phyloP scores from a whole-genome alignment of 2,888 invertebrate species.

The Eupithecia subfuscata region DNA sequence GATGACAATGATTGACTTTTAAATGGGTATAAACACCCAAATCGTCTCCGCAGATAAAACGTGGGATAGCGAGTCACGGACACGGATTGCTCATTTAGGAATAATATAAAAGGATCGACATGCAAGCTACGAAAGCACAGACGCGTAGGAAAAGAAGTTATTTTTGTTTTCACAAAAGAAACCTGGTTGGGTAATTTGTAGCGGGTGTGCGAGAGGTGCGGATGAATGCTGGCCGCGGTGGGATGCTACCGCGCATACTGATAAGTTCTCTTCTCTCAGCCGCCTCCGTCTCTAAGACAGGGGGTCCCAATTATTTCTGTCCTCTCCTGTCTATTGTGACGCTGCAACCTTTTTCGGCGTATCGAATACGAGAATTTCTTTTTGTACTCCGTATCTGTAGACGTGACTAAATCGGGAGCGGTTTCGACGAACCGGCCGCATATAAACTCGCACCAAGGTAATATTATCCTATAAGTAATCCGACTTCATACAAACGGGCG shows the following conservation, averaged over 20 bases:
- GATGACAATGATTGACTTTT: conserved; percentile 77
- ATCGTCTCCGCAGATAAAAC: conserved; percentile 54
- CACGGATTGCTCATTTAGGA: conserved; percentile 65
- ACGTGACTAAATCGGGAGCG: conserved; percentile 43
- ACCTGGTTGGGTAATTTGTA: conserved; percentile 72
- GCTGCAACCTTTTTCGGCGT: conserved; percentile 50
- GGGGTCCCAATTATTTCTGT: conserved; percentile 63
- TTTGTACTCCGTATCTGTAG: conserved; percentile 40
- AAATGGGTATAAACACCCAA: conserved; percentile 67
- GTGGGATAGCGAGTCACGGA: conserved; percentile 48
- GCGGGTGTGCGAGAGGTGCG: conserved; percentile 62
- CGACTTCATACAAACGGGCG: no score
- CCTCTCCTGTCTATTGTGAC: conserved; percentile 56
- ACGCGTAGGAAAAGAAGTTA: conserved; percentile 45
- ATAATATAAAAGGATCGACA: conserved; percentile 55
- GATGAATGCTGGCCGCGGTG: conserved; percentile 62
- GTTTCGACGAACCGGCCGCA: conserved; percentile 29
- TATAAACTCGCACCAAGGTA: conserved; percentile 37
- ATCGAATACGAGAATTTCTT: conserved; percentile 45
- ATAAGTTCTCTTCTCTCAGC: conserved; percentile 51
- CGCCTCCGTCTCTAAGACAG: conserved; percentile 51
- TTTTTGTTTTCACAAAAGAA: conserved; percentile 63
- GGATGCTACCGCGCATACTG: conserved; percentile 67
- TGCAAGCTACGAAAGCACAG: conserved; percentile 32
- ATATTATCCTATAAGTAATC: no score